phyloP scores from a whole-genome alignment of 2,888 invertebrate genomes.

The Scrobipalpa atriplicella region DNA sequence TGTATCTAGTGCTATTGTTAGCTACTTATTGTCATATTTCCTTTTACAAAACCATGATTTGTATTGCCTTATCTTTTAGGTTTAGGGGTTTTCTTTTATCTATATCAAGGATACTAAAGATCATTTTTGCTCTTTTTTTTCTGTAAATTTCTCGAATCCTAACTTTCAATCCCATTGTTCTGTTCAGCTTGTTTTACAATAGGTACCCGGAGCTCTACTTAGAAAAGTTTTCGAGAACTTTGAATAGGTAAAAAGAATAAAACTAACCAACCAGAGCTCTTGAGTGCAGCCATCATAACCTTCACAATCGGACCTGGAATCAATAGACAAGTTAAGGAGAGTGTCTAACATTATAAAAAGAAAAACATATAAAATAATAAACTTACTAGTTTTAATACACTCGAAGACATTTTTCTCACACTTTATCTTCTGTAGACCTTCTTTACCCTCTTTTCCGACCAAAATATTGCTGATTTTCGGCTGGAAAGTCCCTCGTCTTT shows the following conservation, averaged over 20 bases:
- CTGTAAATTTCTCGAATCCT: no score
- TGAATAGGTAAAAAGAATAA: constrained; percentile 23
- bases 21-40: no score
- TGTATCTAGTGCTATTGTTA: no score
- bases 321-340: constrained; percentile 34
- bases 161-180: no score
- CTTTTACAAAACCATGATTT: no score
- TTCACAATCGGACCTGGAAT: constrained; percentile 88
- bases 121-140: no score
- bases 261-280: constrained; percentile 89
- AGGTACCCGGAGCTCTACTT: no score
- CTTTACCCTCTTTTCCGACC: constrained; percentile 86
- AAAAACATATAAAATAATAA: constrained; percentile 12
- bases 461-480: constrained; percentile 81
- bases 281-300: constrained; percentile 92
- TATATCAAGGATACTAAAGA: no score
- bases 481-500: constrained; percentile 85
- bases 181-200: no score
- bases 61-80: no score
- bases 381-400: constrained; percentile 88
- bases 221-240: no score
- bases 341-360: not conserved
- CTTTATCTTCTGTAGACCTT: constrained; percentile 87
- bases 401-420: constrained; percentile 91
- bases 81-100: no score